These are phyloP conservation scores for Eupithecia tripunctaria DNA, from an alignment of 2,888 invertebrate genomes.

Conservation along the genomic window DNA sequence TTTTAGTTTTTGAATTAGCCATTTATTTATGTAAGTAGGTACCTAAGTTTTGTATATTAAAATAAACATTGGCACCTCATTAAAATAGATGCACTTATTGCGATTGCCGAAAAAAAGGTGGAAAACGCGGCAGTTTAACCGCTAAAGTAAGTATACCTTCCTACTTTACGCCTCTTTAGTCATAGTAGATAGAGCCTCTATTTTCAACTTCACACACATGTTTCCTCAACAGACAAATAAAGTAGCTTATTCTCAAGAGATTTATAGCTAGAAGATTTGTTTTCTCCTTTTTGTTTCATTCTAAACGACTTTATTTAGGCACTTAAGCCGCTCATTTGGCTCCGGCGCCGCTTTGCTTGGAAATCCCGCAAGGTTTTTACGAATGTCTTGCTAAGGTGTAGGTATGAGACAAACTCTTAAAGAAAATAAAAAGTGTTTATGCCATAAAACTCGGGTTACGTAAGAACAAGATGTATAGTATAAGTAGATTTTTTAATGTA, in stretches of 20 bases:
- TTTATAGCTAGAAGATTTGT: slow-evolving; percentile 57
- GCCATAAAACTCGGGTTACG: background rate
- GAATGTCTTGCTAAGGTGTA: slow-evolving; percentile 1
- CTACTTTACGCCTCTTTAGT: background rate
- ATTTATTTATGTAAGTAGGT: no score
- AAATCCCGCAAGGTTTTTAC: slow-evolving; percentile 23
- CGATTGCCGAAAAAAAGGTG: background rate
- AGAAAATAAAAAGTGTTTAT: background rate
- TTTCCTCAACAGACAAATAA: slow-evolving; percentile 1
- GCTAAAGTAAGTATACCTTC: background rate
- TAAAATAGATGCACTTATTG: background rate
- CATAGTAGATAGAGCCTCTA: background rate
- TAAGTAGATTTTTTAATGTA: background rate
- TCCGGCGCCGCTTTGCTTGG: slow-evolving; percentile 35
- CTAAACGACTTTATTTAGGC: slow-evolving; percentile 65
- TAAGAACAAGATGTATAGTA: background rate
- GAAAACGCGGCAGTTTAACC: background rate
- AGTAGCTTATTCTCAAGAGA: slow-evolving; percentile 46
- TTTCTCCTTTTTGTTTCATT: slow-evolving; percentile 55
- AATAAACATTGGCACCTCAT: background rate
- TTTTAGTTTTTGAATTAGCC: no score
- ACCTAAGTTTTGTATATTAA: background rate
- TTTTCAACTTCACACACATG: background rate
- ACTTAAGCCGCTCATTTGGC: slow-evolving; percentile 58
- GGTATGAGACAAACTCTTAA: background rate